Evolutionary conservation across 2,113 vertebrate species (phyloP).

Genomic region (Ciconia stormi): DNA sequence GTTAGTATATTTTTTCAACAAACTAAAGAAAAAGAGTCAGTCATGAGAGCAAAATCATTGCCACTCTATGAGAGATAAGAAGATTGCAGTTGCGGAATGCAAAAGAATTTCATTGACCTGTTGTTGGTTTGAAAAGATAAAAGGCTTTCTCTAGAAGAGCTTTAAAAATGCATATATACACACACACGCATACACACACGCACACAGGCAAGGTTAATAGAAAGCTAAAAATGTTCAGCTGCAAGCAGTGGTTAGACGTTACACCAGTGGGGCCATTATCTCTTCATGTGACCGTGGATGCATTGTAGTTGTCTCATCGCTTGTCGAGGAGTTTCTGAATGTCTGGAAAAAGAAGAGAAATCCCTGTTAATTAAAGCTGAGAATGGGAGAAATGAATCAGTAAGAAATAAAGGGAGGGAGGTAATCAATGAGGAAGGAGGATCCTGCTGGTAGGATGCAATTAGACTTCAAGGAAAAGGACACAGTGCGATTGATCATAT

Average conservation of each 20-base stretch:
- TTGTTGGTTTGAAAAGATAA: not conserved
- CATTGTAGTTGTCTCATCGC: not conserved
- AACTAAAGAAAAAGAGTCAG: not conserved
- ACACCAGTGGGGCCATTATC: not conserved
- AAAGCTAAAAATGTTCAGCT: not conserved
- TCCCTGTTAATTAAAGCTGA: constrained; percentile 35
- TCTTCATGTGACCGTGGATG: not conserved
- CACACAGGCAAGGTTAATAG: not conserved
- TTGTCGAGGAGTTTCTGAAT: not conserved
- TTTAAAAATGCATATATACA: not conserved
- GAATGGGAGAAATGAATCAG: constrained; percentile 26
- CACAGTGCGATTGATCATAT: not conserved
- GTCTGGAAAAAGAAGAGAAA: not conserved
- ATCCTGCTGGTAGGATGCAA: constrained; percentile 22
- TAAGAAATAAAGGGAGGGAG: not conserved
- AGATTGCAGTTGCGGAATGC: not conserved
- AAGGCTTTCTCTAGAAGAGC: not conserved
- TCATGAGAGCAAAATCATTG: not conserved
- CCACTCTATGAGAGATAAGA: not conserved
- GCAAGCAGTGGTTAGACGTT: not conserved
- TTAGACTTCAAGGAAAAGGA: constrained; percentile 48
- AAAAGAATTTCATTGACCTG: constrained; percentile 19
- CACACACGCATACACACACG: too few species aligned
- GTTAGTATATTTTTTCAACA: not conserved
- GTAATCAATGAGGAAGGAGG: constrained; percentile 47